phyloP scores from a whole-genome alignment of 1,140 invertebrate genomes.

The Pomacea maculata region DNA sequence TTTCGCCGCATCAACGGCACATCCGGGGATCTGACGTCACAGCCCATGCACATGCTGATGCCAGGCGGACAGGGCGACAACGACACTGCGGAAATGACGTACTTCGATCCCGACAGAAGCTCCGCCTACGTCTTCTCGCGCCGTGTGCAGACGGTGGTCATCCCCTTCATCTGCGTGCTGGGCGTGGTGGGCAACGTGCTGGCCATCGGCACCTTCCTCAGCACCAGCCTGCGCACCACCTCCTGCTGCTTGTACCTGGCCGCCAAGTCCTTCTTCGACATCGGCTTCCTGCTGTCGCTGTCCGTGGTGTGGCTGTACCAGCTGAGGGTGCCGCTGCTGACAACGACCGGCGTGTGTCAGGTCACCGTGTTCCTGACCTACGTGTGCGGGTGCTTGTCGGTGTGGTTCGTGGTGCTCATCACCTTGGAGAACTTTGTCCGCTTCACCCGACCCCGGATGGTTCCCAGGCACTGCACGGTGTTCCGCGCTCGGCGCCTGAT shows the following conservation, averaged over 20 bases:
- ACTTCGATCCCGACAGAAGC: background rate
- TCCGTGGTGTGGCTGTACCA: conserved; percentile 68
- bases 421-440: conserved; percentile 54
- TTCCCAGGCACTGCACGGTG: conserved; percentile 50
- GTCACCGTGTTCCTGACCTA: conserved; percentile 53
- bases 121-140: conserved; percentile 19
- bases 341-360: conserved; percentile 50
- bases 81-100: background rate
- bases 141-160: conserved; percentile 25
- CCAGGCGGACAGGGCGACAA: background rate
- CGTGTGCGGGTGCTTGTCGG: conserved; percentile 57
- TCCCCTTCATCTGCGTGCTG: conserved; percentile 41
- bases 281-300: conserved; percentile 42
- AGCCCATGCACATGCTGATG: background rate
- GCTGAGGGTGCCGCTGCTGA: conserved; percentile 61
- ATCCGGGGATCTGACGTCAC: background rate
- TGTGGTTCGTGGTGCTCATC: conserved; percentile 59
- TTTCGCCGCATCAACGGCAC: background rate
- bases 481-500: conserved; percentile 50
- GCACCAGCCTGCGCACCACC: conserved; percentile 24
- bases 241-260: conserved; percentile 46
- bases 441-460: conserved; percentile 53
- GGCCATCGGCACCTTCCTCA: conserved; percentile 35
- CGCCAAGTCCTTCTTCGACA: conserved; percentile 38
- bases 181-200: conserved; percentile 41